phyloP scores from a whole-genome alignment of 1,140 invertebrate genomes.

The Paralvinella palmiformis region DNA sequence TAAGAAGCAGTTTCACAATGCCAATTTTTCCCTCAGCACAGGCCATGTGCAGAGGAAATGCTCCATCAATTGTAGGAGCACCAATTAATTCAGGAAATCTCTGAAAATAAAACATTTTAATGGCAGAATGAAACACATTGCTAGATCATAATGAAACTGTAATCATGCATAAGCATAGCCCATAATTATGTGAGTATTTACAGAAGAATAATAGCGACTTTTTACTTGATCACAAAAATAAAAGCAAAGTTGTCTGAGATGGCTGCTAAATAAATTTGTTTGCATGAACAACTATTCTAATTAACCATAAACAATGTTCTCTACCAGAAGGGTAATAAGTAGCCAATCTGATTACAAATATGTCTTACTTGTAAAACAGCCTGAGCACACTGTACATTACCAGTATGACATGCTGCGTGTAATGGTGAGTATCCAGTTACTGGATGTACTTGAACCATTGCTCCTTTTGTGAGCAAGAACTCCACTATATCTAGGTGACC shows the following conservation, averaged over 20 bases:
- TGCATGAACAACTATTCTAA: too few species aligned
- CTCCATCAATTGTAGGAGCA: constrained; percentile 80
- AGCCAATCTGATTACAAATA: too few species aligned
- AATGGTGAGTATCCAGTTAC: constrained; percentile 87
- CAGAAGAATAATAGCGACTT: too few species aligned
- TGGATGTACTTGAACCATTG: constrained; percentile 77
- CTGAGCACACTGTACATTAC: constrained; percentile 65
- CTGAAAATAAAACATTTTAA: constrained; percentile 48
- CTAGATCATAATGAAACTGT: too few species aligned
- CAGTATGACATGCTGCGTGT: constrained; percentile 72
- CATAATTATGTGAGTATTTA: too few species aligned
- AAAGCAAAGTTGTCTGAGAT: too few species aligned
- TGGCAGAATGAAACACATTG: too few species aligned
- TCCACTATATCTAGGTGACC: constrained; percentile 67
- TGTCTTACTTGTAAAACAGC: constrained; percentile 61
- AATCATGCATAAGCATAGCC: too few species aligned
- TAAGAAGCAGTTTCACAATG: constrained; percentile 62
- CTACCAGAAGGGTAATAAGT: too few species aligned
- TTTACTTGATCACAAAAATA: too few species aligned
- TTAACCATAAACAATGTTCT: too few species aligned
- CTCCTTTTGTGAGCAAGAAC: constrained; percentile 70
- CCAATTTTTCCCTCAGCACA: constrained; percentile 76
- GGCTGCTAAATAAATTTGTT: too few species aligned
- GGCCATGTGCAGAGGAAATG: constrained; percentile 87
- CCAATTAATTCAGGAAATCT: constrained; percentile 60